Evolutionary conservation across 2,113 vertebrate genomes (phyloP).

Genomic region (Phrynosoma blainvillii): DNA sequence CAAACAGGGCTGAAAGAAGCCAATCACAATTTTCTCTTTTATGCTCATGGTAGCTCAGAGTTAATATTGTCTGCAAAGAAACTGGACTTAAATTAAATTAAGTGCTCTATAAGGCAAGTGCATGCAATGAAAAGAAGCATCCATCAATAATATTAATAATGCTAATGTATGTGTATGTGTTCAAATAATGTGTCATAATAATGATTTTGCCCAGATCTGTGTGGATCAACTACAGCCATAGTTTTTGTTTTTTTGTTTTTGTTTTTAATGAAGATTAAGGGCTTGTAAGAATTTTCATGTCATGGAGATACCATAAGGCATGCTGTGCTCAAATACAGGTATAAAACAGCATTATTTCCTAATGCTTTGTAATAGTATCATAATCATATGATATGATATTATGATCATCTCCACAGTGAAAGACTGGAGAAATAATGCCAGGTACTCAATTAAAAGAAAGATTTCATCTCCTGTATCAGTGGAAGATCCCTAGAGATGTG

Average conservation of each 20-base stretch:
- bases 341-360: background rate
- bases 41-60: constrained; percentile 1
- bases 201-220: too few relatives aligned
- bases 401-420: background rate
- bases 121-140: constrained; percentile 10
- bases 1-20: background rate
- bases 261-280: background rate
- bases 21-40: constrained; percentile 13
- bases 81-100: constrained; percentile 27
- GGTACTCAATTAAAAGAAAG: too few relatives aligned
- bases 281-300: background rate
- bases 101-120: background rate
- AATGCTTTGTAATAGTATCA: background rate
- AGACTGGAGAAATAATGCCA: background rate
- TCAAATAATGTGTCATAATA: constrained; percentile 1
- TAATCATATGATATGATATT: background rate
- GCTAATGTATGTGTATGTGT: background rate
- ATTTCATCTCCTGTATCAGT: too few relatives aligned
- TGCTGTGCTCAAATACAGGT: background rate
- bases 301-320: background rate
- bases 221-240: background rate
- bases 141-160: constrained; percentile 7
- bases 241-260: background rate
- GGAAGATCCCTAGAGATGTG: too few relatives aligned
- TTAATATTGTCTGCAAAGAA: constrained; percentile 21